Conservation (phyloP, 2,797 vertebrate genomes). For the Lutjanus argentimaculatus region DNA sequence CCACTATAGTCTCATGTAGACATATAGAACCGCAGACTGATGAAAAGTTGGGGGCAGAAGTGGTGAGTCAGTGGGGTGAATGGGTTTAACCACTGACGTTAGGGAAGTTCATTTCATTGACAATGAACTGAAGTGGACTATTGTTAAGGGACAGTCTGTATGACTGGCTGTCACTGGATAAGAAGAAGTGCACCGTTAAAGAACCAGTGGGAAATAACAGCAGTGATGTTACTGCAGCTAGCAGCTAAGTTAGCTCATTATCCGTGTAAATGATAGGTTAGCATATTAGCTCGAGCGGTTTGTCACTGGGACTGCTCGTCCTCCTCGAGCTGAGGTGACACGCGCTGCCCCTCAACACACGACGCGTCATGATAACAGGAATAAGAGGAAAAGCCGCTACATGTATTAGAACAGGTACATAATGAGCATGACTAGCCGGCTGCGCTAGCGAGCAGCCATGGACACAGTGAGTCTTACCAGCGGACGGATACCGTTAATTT, state of each 20-base stretch:
- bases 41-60: background rate
- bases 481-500: slow-evolving; percentile 33
- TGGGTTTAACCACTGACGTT: background rate
- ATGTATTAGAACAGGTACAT: background rate
- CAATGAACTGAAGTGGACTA: background rate
- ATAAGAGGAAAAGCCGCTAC: too few relatives aligned
- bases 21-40: too few relatives aligned
- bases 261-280: background rate
- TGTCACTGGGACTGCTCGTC: too few relatives aligned
- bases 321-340: too few relatives aligned
- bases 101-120: background rate
- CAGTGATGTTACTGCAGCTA: background rate
- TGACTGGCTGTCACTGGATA: background rate
- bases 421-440: background rate
- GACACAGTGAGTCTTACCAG: slow-evolving; percentile 20
- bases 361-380: background rate
- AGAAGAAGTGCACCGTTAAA: too few relatives aligned
- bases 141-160: background rate
- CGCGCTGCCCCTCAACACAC: too few relatives aligned
- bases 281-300: background rate
- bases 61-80: background rate
- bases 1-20: too few relatives aligned
- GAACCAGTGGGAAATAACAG: too few relatives aligned
- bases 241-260: background rate
- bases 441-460: slow-evolving; percentile 11